Evolutionary conservation across 2,113 vertebrate genomes (phyloP).

Genomic region (Daphoenositta chrysoptera): DNA sequence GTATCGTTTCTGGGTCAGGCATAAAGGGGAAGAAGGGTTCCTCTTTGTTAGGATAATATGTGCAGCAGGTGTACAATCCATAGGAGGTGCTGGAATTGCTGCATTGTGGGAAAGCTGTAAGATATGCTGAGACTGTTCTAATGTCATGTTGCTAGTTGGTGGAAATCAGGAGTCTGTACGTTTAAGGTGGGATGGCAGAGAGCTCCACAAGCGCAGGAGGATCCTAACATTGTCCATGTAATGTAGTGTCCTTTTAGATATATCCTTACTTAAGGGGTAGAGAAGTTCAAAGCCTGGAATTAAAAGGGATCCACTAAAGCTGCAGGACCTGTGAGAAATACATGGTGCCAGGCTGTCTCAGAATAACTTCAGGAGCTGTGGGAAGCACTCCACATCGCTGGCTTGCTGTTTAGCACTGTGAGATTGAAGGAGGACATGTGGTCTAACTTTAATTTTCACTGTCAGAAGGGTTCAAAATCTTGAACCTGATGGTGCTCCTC

Average conservation of each 20-base stretch:
- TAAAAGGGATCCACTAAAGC: background rate
- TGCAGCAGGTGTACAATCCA: background rate
- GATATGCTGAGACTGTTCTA: background rate
- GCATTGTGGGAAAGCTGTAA: background rate
- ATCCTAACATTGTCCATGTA: background rate
- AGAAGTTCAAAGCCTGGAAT: background rate
- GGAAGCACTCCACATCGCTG: background rate
- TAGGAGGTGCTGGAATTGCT: background rate
- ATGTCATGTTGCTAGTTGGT: background rate
- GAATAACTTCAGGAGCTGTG: background rate
- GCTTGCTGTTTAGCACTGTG: background rate
- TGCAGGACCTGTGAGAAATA: background rate
- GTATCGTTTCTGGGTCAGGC: background rate
- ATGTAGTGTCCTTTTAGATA: background rate
- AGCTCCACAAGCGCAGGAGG: background rate
- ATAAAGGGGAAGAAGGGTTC: background rate
- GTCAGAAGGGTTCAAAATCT: background rate
- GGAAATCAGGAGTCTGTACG: background rate
- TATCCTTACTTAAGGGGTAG: background rate
- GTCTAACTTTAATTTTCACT: background rate
- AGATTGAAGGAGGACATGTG: background rate
- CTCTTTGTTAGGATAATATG: background rate
- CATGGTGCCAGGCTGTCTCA: background rate
- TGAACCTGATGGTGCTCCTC: background rate
- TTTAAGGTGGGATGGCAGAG: background rate